Evolutionary conservation across 2,888 invertebrate genomes (phyloP), one percentile per base, ranked within the genome.

Genomic region (Serrognathus titanus): DNA sequence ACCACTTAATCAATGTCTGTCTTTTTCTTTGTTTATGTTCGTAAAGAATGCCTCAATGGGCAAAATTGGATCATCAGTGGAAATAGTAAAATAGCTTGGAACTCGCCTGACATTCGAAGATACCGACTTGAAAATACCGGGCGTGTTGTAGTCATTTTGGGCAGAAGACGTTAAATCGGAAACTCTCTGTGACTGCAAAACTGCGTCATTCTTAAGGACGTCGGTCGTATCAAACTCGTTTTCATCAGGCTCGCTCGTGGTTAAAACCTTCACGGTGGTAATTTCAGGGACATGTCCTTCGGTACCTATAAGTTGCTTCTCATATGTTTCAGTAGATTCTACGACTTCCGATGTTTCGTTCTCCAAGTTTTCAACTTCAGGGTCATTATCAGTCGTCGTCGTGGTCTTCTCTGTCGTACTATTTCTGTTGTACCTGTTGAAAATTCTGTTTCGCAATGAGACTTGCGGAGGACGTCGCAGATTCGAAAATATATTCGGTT

Each of bases 21-120:
- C 57, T 51, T 62, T 65, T n/a, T 63, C 60, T 50, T 71, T 71
- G 56, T 86, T 83, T 48, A 89, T 73, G 70, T 88, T 87, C 12
- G 89, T 87, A 71, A 91, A 90, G 75, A 90, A 89, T 0, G 90
- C 89, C 75, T 90, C 90, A 60, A 91, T 88, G 0, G 91, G 90
- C 49, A 91, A 78, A 51, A 89, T 89, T 0, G 90, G 90, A 71
- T 90, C 89, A 63, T 90, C 90, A 0, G 90, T 89, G 1, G 87
- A 85, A 75, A 90, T 85, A 16, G 88, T 88, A 65, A 90, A 87
- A 67, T 88, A 86, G 66, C 82, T 84, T 3, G 86, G 84, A 68
- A 87, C 84, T 65, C 84, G 79, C 62, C 88, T 81, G 64, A 84
- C 86, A 52, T 80, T 80, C 0, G 81, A 79, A 1, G 86, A 82